Evolutionary conservation across 1,140 invertebrate species (phyloP).

Genomic region (Archivesica marissinica): DNA sequence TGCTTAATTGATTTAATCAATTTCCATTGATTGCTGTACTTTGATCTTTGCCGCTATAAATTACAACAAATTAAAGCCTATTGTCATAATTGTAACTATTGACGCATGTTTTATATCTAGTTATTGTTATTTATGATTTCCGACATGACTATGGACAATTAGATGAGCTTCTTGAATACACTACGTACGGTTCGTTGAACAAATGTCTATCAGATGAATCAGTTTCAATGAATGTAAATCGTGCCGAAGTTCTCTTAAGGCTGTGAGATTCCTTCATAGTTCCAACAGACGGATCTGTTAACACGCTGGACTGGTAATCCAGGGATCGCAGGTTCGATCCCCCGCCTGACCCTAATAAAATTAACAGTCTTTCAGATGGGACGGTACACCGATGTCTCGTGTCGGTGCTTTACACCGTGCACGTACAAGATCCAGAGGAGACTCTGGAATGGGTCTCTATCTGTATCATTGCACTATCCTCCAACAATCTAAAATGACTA

Average conservation of each 20-base stretch:
- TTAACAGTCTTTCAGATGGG: too few relatives aligned
- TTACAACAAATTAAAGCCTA: constrained; percentile 32
- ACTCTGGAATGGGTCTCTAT: too few relatives aligned
- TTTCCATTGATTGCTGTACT: constrained; percentile 22
- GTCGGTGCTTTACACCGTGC: too few relatives aligned
- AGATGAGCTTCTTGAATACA: neutral
- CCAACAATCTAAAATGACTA: too few relatives aligned
- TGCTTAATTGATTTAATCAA: constrained; percentile 31
- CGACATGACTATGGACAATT: neutral
- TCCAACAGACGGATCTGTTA: too few relatives aligned
- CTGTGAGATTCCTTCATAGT: too few relatives aligned
- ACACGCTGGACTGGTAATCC: too few relatives aligned
- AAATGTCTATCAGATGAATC: neutral
- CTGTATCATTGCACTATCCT: too few relatives aligned
- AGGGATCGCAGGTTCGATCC: too few relatives aligned
- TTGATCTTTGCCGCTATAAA: constrained; percentile 39
- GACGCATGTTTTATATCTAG: neutral
- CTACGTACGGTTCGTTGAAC: neutral
- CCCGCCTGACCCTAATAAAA: too few relatives aligned
- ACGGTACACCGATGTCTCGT: too few relatives aligned
- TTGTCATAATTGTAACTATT: neutral
- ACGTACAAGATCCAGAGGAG: too few relatives aligned
- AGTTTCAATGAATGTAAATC: neutral
- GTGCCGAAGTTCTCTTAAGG: neutral
- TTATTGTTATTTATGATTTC: neutral